Evolutionary conservation across 1,140 invertebrate genomes (phyloP), one percentile per base, ranked within the genome.

Genomic region (Leptonema lineaticorne): DNA sequence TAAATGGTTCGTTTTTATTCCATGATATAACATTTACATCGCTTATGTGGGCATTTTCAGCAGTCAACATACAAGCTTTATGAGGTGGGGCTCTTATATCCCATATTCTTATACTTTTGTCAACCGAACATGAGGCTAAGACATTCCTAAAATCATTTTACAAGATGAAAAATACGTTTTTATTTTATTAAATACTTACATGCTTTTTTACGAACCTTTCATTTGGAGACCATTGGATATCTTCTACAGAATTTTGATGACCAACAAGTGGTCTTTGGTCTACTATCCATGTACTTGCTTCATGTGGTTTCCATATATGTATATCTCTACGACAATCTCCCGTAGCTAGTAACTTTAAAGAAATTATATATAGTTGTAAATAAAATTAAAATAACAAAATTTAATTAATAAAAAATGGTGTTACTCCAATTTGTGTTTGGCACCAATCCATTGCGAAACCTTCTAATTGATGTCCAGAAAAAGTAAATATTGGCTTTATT

Each of bases 11-110:
- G 74, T 87, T 89, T 69, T 78, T 85, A 81, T 98, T 99, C 98
- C 98, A 99, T 69, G 91, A 92, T 71, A 99, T 95, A 1, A 99
- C 97, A 85, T 99, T 99, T 0, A 99, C 88, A 83, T 99, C 98
- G 70, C 86, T 88, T 58, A 90, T 82, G 79, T 99, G 98, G 28
- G 96, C 93, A 74, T 94, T 87, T 65, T 87, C 82, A 53, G 89
- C 88, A n/a, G 92, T 93, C 27, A 98, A 76, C 90, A 97, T 98
- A 75, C 94, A 96, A 0, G 95, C 94, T 76, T 95, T 94, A 45
- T 86, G 86, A 0, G 93, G 92, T 48, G 88, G 84, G 20, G 88
- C 90, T 79, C 97, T 85, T 20, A 88, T 90, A 79, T 99, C 96
- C 93, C 93, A 96, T 74, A 95, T 92, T 77, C 92, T 88, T 69